A percentile compares a stretch with the other conserved stretches of the same genome.
phyloP scores from a whole-genome alignment of 1,140 invertebrate genomes.

The Aphelinus atriplicis region DNA sequence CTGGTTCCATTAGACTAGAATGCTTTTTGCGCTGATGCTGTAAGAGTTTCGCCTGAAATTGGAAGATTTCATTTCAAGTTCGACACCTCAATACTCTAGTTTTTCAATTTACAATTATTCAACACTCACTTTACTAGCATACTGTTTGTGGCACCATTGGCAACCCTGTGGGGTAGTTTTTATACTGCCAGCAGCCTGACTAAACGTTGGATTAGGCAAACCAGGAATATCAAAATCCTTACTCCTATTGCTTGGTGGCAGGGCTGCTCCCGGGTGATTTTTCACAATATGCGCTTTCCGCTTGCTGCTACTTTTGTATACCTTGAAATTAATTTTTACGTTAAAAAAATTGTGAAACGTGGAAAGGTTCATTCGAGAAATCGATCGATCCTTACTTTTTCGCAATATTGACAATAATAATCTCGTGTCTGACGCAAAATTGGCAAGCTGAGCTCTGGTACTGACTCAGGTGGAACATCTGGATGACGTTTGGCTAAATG shows the following conservation, averaged over 20 bases:
- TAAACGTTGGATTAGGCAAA: conserved; percentile 72
- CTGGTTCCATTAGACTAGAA: conserved; percentile 62
- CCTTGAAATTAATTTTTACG: conserved; percentile 52
- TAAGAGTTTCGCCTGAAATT: conserved; percentile 74
- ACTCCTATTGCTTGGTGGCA: conserved; percentile 72
- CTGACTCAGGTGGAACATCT: conserved; percentile 76
- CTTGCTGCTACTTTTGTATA: conserved; percentile 88
- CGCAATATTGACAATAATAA: conserved; percentile 88
- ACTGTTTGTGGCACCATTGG: conserved; percentile 86
- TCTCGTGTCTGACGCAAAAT: conserved; percentile 82
- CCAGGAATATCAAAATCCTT: conserved; percentile 66
- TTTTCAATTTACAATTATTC: too few relatives aligned
- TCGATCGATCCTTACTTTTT: conserved; percentile 68
- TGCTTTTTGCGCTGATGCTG: conserved; percentile 86
- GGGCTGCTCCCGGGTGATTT: conserved; percentile 81
- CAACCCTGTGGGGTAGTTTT: conserved; percentile 80
- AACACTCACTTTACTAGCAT: conserved; percentile 73
- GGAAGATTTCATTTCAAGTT: too few relatives aligned
- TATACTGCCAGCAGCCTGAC: conserved; percentile 78
- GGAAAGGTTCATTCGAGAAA: too few relatives aligned
- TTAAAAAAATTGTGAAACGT: not conserved
- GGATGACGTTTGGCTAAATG: conserved; percentile 88
- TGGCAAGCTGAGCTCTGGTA: conserved; percentile 85
- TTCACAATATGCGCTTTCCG: conserved; percentile 87
- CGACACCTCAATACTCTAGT: too few relatives aligned